A percentile compares a stretch with the other conserved stretches of the same genome.
These are phyloP conservation scores for Byasa hedistus DNA, from an alignment of 2,888 invertebrate genomes.

Conservation along the genomic window DNA sequence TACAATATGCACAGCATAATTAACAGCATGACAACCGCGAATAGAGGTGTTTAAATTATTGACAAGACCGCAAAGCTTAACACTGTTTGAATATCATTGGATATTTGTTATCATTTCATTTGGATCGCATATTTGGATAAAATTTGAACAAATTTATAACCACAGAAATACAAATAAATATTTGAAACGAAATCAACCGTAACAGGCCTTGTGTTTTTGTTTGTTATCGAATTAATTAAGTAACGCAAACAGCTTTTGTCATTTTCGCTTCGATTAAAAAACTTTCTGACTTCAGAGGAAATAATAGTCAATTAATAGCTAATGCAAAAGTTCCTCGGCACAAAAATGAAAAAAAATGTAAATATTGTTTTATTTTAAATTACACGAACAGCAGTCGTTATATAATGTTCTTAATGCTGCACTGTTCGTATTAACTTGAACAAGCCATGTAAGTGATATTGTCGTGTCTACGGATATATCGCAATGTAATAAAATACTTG, in stretches of 20 bases:
- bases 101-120: conserved; percentile 3
- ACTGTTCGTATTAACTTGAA: conserved; percentile 15
- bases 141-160: background rate
- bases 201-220: too few relatives aligned
- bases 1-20: conserved; percentile 1
- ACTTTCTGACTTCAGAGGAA: too few relatives aligned
- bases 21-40: conserved; percentile 9
- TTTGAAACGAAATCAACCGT: too few relatives aligned
- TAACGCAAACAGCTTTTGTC: too few relatives aligned
- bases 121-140: background rate
- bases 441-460: conserved; percentile 31
- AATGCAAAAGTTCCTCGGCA: too few relatives aligned
- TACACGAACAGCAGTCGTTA: background rate
- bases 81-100: background rate
- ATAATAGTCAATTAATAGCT: too few relatives aligned
- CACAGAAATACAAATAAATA: background rate
- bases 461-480: conserved; percentile 16
- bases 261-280: too few relatives aligned
- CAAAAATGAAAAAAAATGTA: background rate
- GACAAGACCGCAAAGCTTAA: conserved; percentile 12
- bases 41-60: conserved; percentile 4
- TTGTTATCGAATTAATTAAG: too few relatives aligned
- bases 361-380: background rate
- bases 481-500: conserved; percentile 17
- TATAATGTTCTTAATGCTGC: conserved; percentile 2